Conservation (phyloP, 2,888 invertebrate genomes). For the Callosobruchus maculatus region DNA sequence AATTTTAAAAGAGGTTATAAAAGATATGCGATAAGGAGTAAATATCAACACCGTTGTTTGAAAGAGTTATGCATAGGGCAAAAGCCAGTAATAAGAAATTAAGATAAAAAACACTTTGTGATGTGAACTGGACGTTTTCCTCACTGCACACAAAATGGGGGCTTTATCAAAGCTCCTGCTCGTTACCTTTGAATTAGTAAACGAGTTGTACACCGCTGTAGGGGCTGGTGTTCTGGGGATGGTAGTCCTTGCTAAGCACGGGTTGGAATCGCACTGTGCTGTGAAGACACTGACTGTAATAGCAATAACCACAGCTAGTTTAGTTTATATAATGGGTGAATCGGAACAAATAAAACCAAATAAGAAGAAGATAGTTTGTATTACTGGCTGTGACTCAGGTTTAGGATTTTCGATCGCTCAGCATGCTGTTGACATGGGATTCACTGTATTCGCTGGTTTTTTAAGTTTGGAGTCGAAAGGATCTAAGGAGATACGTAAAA, state of each 20-base stretch:
- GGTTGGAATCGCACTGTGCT: slow-evolving; percentile 35
- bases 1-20: not conserved
- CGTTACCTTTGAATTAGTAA: slow-evolving; percentile 39
- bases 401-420: slow-evolving; percentile 72
- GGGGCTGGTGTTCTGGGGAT: slow-evolving; percentile 43
- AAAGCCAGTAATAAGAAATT: not conserved
- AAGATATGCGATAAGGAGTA: not conserved
- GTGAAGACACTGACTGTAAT: slow-evolving; percentile 36
- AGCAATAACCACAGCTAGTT: slow-evolving; percentile 34
- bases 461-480: slow-evolving; percentile 60
- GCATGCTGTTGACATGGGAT: slow-evolving; percentile 59
- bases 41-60: no score
- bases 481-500: slow-evolving; percentile 52
- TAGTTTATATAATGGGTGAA: slow-evolving; percentile 34
- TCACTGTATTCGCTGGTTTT: slow-evolving; percentile 76
- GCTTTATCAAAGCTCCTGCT: slow-evolving; percentile 23
- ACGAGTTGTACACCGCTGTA: slow-evolving; percentile 42
- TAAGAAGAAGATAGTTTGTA: slow-evolving; percentile 55
- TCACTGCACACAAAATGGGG: slow-evolving; percentile 16
- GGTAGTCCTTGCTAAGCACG: slow-evolving; percentile 36
- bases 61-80: not conserved
- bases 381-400: slow-evolving; percentile 86
- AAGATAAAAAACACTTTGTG: not conserved
- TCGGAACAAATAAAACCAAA: slow-evolving; percentile 25
- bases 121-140: not conserved